Base-by-base conservation (phyloP, 2,797 vertebrate genomes). In the Chelonia mydas region DNA sequence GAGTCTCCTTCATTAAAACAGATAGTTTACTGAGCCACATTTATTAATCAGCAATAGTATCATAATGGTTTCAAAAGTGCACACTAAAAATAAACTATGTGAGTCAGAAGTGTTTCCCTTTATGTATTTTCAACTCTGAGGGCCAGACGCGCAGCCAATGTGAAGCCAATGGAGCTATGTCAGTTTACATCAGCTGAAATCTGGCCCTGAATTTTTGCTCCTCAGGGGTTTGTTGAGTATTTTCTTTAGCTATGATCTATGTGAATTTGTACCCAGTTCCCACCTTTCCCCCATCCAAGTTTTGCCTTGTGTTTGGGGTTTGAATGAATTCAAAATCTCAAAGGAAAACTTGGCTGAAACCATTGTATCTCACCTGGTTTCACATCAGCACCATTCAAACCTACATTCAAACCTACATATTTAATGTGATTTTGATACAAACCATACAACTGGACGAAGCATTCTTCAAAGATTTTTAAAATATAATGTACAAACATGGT, bases 11-110 rank as follows among this genome's bases (percentile, higher is more conserved):
- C 95, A 97, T 97, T 97, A 65, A 97, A 92, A 87, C 59, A 94
- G 83, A 85, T 96, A 90, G 97, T 97, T 97, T 92, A 78, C 76
- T 95, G 83, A 95, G 90, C 74, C 87, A 41, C 93, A 91, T 88
- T 95, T 97, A 54, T 93, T 97, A 94, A 97, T 97, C 96, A 92
- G 51, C 90, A 96, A 96, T 95, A 87, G 82, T 93, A 95, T 93
- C 57, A 45, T 88, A 49, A 83, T 91, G 65, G 84, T 59, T 28
- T 90, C 45, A 90, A 93, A 95, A 53, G 47, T 84, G 49, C 51
- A 31, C 90, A 47, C 92, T 90, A 77, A 94, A 83, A 79, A 78
- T 41, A 59, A 97, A 96, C 25, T 77, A 45, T 54, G 89, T 41
- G 96, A 90, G 53, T 90, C 94, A 27, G 94, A 94, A 93, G 94